Evolutionary conservation across 1,140 invertebrate species (phyloP).

Genomic region (Leptopilina boulardi): DNA sequence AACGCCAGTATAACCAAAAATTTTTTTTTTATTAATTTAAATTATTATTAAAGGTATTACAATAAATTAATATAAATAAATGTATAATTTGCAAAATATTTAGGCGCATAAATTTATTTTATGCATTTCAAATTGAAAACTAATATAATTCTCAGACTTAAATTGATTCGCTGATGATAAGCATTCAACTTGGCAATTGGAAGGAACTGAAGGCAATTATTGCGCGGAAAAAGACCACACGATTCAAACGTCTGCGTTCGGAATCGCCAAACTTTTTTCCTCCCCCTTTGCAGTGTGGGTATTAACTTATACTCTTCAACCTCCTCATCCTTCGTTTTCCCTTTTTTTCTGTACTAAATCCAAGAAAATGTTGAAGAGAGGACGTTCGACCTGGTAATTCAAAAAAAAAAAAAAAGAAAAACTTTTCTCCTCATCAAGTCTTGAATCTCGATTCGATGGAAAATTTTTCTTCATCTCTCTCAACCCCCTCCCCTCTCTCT

Average conservation of each 20-base stretch:
- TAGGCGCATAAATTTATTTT: too few relatives aligned
- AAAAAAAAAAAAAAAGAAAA: too few relatives aligned
- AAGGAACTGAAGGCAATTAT: slow-evolving; percentile 12
- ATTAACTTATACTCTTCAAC: slow-evolving; percentile 19
- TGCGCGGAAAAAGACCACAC: not conserved
- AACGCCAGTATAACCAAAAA: too few relatives aligned
- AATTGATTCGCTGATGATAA: slow-evolving; percentile 22
- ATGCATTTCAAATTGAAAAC: slow-evolving; percentile 54
- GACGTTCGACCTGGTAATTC: not conserved
- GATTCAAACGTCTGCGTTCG: not conserved
- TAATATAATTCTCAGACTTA: slow-evolving; percentile 51
- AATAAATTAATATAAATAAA: too few relatives aligned
- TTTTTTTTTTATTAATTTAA: too few relatives aligned
- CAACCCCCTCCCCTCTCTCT: too few relatives aligned
- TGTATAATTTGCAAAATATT: too few relatives aligned
- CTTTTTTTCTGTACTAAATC: too few relatives aligned
- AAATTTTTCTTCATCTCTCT: not conserved
- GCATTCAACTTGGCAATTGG: not conserved
- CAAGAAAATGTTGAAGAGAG: not conserved
- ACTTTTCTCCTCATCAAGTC: slow-evolving; percentile 3
- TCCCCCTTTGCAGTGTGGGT: too few relatives aligned
- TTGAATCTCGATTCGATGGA: not conserved
- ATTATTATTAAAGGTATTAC: too few relatives aligned
- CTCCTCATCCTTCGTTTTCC: too few relatives aligned
- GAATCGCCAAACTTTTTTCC: slow-evolving; percentile 11